A percentile compares a stretch with the other conserved stretches of the same genome.
phyloP scores from a whole-genome alignment of 1,140 invertebrate genomes.

The Sycobia sp. region DNA sequence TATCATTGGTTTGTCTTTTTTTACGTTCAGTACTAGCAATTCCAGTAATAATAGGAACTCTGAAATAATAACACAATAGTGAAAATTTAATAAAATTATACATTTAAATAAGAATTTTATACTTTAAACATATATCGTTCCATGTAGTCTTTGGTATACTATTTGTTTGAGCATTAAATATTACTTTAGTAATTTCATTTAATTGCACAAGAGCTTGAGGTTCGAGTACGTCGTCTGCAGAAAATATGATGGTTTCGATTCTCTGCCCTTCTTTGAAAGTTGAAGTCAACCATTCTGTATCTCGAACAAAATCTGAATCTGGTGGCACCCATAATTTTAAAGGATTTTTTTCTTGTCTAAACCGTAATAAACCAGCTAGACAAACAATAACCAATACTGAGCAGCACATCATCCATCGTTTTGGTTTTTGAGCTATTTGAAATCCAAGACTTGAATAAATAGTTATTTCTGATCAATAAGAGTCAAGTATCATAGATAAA shows the following conservation, averaged over 20 bases:
- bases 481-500: not conserved
- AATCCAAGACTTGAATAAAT: constrained; percentile 47
- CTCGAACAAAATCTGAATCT: constrained; percentile 70
- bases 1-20: constrained; percentile 46
- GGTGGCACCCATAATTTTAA: constrained; percentile 75
- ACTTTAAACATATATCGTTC: constrained; percentile 72
- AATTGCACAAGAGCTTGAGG: constrained; percentile 60
- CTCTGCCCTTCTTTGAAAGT: constrained; percentile 70
- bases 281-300: constrained; percentile 75
- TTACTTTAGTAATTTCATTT: constrained; percentile 53
- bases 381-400: constrained; percentile 52
- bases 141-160: constrained; percentile 56
- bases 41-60: constrained; percentile 52
- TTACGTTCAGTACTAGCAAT: constrained; percentile 26
- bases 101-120: constrained; percentile 44
- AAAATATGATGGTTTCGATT: constrained; percentile 67
- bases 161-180: constrained; percentile 41
- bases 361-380: constrained; percentile 49
- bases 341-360: constrained; percentile 67
- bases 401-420: constrained; percentile 51
- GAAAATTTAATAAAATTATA: constrained; percentile 9
- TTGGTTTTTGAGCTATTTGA: constrained; percentile 48
- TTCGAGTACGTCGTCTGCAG: constrained; percentile 70
- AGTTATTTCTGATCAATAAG: not conserved
- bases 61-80: constrained; percentile 30